Evolutionary conservation across 2,888 invertebrate genomes (phyloP).

Genomic region (Agapostemon virescens): DNA sequence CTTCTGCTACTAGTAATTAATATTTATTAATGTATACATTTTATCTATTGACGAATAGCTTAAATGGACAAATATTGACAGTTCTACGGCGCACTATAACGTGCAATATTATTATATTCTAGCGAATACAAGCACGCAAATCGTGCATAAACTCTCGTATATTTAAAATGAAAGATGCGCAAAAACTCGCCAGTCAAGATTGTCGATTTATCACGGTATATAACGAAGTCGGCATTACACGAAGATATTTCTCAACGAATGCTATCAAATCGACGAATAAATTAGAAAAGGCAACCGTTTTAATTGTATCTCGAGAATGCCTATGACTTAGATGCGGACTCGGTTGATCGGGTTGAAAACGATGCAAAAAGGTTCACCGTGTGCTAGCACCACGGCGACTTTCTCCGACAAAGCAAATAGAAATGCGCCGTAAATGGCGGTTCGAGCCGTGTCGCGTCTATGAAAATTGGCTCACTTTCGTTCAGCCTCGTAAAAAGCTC

Average conservation of each 20-base stretch:
- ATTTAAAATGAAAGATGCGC: not conserved
- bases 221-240: not conserved
- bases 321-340: conserved; percentile 14
- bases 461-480: conserved; percentile 64
- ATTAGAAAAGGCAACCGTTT: conserved; percentile 29
- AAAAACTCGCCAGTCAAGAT: not conserved
- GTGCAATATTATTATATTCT: not conserved
- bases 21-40: no score
- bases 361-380: conserved; percentile 46
- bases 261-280: not conserved
- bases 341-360: conserved; percentile 48
- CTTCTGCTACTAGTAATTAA: no score
- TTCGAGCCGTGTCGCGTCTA: conserved; percentile 47
- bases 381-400: conserved; percentile 43
- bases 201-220: conserved; percentile 1
- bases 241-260: conserved; percentile 11
- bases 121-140: not conserved
- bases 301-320: conserved; percentile 25
- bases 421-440: conserved; percentile 50
- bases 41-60: no score
- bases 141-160: no score
- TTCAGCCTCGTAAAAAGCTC: conserved; percentile 43
- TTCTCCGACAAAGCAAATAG: conserved; percentile 64
- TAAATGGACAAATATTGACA: no score
- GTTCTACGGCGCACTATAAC: no score